phyloP scores from a whole-genome alignment of 2,888 invertebrate species.

The Drosophila nr. fundita region DNA sequence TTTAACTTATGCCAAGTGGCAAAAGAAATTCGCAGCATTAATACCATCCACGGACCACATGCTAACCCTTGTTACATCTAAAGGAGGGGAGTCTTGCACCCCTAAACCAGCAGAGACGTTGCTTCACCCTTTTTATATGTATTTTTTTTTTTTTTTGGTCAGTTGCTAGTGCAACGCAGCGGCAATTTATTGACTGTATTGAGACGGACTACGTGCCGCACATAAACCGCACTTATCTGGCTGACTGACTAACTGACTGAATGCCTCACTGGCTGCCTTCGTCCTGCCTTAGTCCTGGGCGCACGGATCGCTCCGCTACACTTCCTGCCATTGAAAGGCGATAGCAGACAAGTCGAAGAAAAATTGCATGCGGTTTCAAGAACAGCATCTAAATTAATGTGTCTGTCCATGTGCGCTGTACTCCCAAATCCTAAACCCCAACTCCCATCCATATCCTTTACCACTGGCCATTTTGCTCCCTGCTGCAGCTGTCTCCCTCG shows the following conservation, averaged over 20 bases:
- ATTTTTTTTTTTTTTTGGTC: constrained; percentile 38
- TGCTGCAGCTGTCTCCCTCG: constrained; percentile 11
- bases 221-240: constrained; percentile 80
- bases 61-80: constrained; percentile 32
- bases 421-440: not conserved
- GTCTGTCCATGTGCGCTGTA: constrained; percentile 63
- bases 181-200: constrained; percentile 79
- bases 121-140: not conserved
- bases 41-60: constrained; percentile 50
- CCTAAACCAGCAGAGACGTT: not conserved
- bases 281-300: constrained; percentile 12
- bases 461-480: not conserved
- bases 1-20: constrained; percentile 22
- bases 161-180: constrained; percentile 64
- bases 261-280: constrained; percentile 28
- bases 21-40: constrained; percentile 63
- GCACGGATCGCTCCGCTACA: constrained; percentile 16
- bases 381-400: constrained; percentile 77
- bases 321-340: constrained; percentile 74
- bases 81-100: not conserved
- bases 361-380: constrained; percentile 79
- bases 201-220: constrained; percentile 77
- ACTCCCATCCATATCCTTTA: not conserved
- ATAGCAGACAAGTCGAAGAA: constrained; percentile 70
- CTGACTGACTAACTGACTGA: constrained; percentile 74